phyloP scores from a whole-genome alignment of 2,888 invertebrate genomes.

The Athripsodes cinereus region DNA sequence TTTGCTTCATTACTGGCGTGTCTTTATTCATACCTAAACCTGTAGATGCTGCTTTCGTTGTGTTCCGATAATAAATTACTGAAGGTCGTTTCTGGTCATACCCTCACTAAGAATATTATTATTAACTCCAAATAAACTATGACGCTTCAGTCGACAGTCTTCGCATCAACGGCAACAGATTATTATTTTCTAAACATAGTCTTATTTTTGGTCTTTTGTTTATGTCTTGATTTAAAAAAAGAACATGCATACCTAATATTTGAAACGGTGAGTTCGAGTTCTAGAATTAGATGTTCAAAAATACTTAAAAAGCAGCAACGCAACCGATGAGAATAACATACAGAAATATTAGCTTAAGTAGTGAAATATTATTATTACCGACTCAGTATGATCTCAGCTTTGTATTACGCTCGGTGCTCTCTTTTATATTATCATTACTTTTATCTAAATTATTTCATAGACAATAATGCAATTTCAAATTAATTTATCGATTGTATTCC shows the following conservation, averaged over 20 bases:
- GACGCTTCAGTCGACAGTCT: slow-evolving; percentile 10
- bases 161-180: too few species aligned
- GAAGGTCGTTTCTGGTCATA: neutral
- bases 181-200: slow-evolving; percentile 45
- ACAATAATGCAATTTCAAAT: too few species aligned
- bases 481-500: too few species aligned
- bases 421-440: neutral
- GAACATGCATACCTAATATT: slow-evolving; percentile 30
- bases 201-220: slow-evolving; percentile 44
- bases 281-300: slow-evolving; percentile 46
- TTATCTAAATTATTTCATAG: too few species aligned
- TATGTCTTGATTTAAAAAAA: slow-evolving; percentile 48
- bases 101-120: neutral
- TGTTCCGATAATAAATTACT: too few species aligned
- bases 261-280: slow-evolving; percentile 27
- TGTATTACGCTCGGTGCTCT: slow-evolving; percentile 26
- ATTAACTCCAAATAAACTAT: neutral
- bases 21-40: too few species aligned
- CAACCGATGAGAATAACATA: slow-evolving; percentile 27
- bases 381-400: slow-evolving; percentile 24
- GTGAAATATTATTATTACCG: too few species aligned
- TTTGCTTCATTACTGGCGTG: too few species aligned
- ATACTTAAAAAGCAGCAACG: slow-evolving; percentile 46
- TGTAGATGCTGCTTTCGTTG: too few species aligned
- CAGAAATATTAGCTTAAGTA: too few species aligned